phyloP scores from a whole-genome alignment of 2,888 invertebrate genomes.

The Apoda limacodes region DNA sequence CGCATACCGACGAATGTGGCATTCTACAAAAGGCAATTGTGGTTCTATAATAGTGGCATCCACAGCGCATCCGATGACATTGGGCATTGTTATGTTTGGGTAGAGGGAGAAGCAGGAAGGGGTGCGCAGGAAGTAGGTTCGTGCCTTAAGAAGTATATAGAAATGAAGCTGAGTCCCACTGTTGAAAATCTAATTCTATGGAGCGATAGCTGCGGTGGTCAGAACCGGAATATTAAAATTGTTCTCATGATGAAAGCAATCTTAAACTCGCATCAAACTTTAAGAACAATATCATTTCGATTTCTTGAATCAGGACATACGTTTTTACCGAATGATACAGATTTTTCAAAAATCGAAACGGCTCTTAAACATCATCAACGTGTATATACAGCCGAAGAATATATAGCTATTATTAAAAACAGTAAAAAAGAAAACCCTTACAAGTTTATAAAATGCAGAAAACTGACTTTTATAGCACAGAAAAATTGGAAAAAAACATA shows the following conservation, averaged over 20 bases:
- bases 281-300: constrained; percentile 11
- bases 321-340: no score
- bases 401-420: no score
- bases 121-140: constrained; percentile 16
- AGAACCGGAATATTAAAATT: constrained; percentile 15
- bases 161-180: constrained; percentile 10
- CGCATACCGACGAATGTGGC: constrained; percentile 4
- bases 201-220: constrained; percentile 15
- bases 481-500: no score
- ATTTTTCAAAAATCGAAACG: no score
- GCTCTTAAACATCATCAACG: no score
- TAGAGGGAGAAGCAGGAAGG: constrained; percentile 17
- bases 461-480: no score
- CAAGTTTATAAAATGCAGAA: no score
- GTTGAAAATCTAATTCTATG: constrained; percentile 10
- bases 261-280: constrained; percentile 10
- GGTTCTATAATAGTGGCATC: constrained; percentile 6
- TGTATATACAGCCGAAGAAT: no score
- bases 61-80: constrained; percentile 5
- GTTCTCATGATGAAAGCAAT: constrained; percentile 14
- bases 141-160: constrained; percentile 10
- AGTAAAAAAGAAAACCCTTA: no score
- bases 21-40: constrained; percentile 5
- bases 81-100: constrained; percentile 8
- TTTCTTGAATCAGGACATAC: constrained; percentile 12